Conservation (phyloP, 2,113 vertebrate species). For the Anolis sagrei region DNA sequence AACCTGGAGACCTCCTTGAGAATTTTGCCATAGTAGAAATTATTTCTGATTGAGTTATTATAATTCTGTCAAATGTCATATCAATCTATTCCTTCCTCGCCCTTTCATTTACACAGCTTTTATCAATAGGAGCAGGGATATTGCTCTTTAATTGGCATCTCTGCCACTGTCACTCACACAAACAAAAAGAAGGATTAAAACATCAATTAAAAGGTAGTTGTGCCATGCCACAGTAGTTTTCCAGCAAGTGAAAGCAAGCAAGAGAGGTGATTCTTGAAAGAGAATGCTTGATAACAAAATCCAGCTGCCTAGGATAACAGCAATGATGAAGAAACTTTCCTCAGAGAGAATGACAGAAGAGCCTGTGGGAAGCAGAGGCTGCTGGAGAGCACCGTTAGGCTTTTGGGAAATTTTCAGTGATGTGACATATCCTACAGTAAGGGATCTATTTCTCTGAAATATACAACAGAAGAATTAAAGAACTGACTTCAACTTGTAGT, state of each 20-base stretch:
- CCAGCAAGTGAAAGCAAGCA: background rate
- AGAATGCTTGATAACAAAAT: constrained; percentile 49
- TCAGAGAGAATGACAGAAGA: background rate
- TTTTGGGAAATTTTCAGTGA: background rate
- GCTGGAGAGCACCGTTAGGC: background rate
- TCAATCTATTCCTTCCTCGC: background rate
- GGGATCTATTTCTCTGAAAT: background rate
- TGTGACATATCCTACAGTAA: background rate
- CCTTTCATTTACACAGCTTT: constrained; percentile 30
- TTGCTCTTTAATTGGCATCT: constrained; percentile 59
- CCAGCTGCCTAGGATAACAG: constrained; percentile 12
- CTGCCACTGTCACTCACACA: constrained; percentile 49
- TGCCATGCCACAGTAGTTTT: background rate
- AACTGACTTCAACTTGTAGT: background rate
- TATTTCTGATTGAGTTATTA: constrained; percentile 32
- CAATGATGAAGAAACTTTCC: background rate
- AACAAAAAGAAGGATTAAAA: constrained; percentile 58
- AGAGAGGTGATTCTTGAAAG: constrained; percentile 25
- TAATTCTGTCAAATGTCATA: constrained; percentile 47
- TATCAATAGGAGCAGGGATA: constrained; percentile 48
- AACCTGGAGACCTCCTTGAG: background rate
- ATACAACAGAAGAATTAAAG: background rate
- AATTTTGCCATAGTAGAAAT: constrained; percentile 25
- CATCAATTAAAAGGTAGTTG: constrained; percentile 55
- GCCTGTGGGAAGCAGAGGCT: background rate